Percentiles rank a stretch among this genome's conserved stretches.
Conservation (phyloP, 2,888 invertebrate genomes). For the Pammene fasciana region DNA sequence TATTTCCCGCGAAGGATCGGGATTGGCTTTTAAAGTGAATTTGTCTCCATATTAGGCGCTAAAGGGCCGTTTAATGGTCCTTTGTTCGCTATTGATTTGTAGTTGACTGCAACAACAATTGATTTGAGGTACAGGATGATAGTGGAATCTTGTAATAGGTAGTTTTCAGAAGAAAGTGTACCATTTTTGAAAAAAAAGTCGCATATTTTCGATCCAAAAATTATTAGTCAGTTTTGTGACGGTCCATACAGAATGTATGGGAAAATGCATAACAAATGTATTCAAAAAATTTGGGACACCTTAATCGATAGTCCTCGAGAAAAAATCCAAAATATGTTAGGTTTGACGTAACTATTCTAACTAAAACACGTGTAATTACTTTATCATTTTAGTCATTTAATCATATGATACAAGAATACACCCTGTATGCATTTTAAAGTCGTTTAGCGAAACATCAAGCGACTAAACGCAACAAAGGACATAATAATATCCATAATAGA, state of each 20-base stretch:
- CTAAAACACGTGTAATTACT: background rate
- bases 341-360: background rate
- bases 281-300: too few relatives aligned
- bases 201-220: too few relatives aligned
- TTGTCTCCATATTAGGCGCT: slow-evolving; percentile 76
- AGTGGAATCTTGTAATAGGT: too few relatives aligned
- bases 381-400: background rate
- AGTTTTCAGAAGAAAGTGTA: too few relatives aligned
- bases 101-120: slow-evolving; percentile 58
- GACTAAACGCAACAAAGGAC: slow-evolving; percentile 64
- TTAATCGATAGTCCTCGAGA: too few relatives aligned
- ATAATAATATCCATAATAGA: slow-evolving; percentile 67
- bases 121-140: slow-evolving; percentile 32
- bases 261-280: too few relatives aligned
- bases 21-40: slow-evolving; percentile 74
- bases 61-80: slow-evolving; percentile 71
- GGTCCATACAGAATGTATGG: too few relatives aligned
- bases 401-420: slow-evolving; percentile 44
- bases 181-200: too few relatives aligned
- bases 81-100: slow-evolving; percentile 76
- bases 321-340: background rate
- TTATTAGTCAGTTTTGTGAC: too few relatives aligned
- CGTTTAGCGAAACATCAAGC: slow-evolving; percentile 64
- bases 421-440: slow-evolving; percentile 56
- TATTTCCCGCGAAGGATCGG: slow-evolving; percentile 56